phyloP scores from a whole-genome alignment of 2,888 invertebrate species.

The Amphipoea lucens region DNA sequence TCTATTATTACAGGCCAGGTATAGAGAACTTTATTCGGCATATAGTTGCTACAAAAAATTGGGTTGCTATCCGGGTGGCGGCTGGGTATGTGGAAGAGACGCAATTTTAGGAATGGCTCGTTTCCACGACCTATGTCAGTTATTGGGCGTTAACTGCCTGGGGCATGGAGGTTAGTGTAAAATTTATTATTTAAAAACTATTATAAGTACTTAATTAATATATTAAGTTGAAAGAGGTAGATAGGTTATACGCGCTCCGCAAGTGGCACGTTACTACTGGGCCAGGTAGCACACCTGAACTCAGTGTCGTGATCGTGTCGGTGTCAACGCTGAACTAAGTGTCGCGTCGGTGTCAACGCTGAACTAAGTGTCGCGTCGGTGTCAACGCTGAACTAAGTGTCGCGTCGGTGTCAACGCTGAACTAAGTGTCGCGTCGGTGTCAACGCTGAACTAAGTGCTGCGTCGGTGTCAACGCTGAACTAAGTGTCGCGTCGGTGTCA shows the following conservation, averaged over 20 bases:
- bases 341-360: not conserved
- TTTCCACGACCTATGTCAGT: slow-evolving; percentile 20
- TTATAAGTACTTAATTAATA: not conserved
- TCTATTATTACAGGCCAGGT: slow-evolving; percentile 18
- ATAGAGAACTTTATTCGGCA: slow-evolving; percentile 6
- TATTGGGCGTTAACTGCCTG: slow-evolving; percentile 27
- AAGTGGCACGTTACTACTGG: not conserved
- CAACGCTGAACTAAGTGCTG: too few relatives aligned
- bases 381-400: too few relatives aligned
- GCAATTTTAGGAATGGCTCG: accelerated
- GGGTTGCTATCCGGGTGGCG: slow-evolving; percentile 16
- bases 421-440: too few relatives aligned
- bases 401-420: not conserved
- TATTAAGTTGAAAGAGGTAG: not conserved
- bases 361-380: too few relatives aligned
- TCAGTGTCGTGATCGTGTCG: too few relatives aligned
- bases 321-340: not conserved
- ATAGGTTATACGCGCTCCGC: not conserved
- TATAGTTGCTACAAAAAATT: slow-evolving; percentile 9
- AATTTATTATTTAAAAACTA: slow-evolving; percentile 3
- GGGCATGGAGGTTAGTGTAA: slow-evolving; percentile 26
- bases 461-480: too few relatives aligned
- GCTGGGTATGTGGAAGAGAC: slow-evolving; percentile 6
- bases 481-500: not conserved
- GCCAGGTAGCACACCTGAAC: not conserved